Evolutionary conservation across 2,113 vertebrate species (phyloP).

Genomic region (Alligator mississippiensis): DNA sequence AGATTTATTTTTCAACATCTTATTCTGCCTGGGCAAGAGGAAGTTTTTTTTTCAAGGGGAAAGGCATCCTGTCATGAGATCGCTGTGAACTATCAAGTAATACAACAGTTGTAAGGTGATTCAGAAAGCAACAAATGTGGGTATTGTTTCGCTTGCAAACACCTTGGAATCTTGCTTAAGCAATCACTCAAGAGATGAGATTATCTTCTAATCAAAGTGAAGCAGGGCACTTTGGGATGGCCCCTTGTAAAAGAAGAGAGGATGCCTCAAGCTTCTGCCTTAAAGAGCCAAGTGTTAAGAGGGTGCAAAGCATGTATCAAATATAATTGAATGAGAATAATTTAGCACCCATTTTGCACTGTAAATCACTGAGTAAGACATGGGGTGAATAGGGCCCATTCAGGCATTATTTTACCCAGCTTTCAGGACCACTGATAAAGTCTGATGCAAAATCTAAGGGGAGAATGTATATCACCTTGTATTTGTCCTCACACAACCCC

Average conservation of each 20-base stretch:
- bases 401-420: not conserved
- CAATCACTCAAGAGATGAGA: not conserved
- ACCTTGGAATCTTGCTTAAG: not conserved
- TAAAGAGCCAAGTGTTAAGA: not conserved
- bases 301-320: not conserved
- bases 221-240: not conserved
- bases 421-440: not conserved
- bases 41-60: constrained; percentile 41
- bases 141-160: not conserved
- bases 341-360: not conserved
- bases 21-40: not conserved
- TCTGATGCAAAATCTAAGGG: not conserved
- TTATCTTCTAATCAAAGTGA: constrained; percentile 15
- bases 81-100: not conserved
- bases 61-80: constrained; percentile 19
- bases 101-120: not conserved
- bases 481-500: too few species aligned
- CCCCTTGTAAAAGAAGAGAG: not conserved
- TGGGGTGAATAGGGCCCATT: not conserved
- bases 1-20: constrained; percentile 45
- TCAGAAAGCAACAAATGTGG: not conserved
- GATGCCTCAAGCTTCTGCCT: not conserved
- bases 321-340: not conserved
- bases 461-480: not conserved
- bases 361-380: not conserved